Evolutionary conservation across 1,140 invertebrate genomes (phyloP).

Genomic region (Papilio xuthus): DNA sequence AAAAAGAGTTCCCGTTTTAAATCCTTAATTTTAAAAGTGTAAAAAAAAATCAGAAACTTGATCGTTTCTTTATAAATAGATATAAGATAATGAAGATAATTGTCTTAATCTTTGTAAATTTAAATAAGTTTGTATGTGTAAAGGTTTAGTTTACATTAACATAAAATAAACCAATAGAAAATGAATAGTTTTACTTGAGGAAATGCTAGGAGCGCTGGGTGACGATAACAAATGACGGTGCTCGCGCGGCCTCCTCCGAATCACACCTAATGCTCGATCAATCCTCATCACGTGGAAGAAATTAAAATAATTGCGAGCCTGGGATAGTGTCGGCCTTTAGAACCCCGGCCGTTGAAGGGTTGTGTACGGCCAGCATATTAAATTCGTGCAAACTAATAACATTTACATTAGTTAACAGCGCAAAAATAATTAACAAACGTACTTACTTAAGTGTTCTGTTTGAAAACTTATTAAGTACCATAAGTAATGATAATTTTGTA

Average conservation of each 20-base stretch:
- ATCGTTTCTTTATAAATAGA: too few species aligned
- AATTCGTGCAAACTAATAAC: slow-evolving; percentile 23
- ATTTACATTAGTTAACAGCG: background rate
- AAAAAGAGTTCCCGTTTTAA: background rate
- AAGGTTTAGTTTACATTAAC: background rate
- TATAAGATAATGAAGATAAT: too few species aligned
- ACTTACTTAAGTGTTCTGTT: too few species aligned
- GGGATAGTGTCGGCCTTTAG: slow-evolving; percentile 52
- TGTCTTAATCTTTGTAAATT: too few species aligned
- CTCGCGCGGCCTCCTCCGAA: slow-evolving; percentile 47
- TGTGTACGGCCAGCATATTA: slow-evolving; percentile 42
- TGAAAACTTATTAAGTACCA: too few species aligned
- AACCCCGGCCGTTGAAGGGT: slow-evolving; percentile 50
- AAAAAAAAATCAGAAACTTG: too few species aligned
- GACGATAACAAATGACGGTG: slow-evolving; percentile 67
- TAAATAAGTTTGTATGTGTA: too few species aligned
- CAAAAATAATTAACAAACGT: background rate
- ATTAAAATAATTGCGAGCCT: slow-evolving; percentile 73
- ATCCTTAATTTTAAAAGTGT: too few species aligned
- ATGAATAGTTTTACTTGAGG: background rate
- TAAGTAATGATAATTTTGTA: background rate
- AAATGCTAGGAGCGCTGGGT: slow-evolving; percentile 39
- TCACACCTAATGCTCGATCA: slow-evolving; percentile 71
- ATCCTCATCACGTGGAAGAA: slow-evolving; percentile 67
- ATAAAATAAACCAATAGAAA: slow-evolving; percentile 9